Conservation (phyloP, 2,797 vertebrate genomes). For the Presbytis comata region DNA sequence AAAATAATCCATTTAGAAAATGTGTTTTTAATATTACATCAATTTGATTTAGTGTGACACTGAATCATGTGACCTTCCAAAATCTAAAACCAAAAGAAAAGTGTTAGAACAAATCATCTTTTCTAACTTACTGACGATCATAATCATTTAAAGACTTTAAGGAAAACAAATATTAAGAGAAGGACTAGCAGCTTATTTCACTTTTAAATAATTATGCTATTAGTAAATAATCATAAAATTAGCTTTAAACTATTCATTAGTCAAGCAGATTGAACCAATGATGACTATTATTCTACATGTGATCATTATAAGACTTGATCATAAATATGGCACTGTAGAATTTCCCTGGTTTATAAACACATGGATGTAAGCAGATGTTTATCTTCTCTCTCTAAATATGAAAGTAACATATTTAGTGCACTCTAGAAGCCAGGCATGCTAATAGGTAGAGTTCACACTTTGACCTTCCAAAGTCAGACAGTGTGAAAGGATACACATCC, state of each 20-base stretch:
- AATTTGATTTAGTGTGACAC: background rate
- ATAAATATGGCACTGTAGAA: background rate
- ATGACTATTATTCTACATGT: background rate
- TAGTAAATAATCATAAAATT: background rate
- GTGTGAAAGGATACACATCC: background rate
- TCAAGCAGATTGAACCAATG: background rate
- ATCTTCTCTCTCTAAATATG: background rate
- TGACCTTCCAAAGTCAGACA: background rate
- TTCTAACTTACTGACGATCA: background rate
- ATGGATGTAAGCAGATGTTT: background rate
- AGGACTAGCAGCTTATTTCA: background rate
- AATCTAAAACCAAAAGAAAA: background rate
- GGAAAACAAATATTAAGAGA: background rate
- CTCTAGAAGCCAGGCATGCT: no score
- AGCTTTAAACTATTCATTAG: background rate
- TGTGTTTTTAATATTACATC: conserved; percentile 59
- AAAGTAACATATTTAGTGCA: no score
- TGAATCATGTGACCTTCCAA: background rate
- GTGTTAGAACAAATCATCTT: background rate
- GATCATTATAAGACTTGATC: background rate
- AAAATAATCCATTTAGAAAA: conserved; percentile 27
- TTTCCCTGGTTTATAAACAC: background rate
- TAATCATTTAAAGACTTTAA: background rate
- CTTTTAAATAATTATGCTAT: background rate
- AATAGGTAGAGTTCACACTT: background rate